Conservation (phyloP, 2,113 vertebrate genomes). For the Trichomycterus rosablanca region DNA sequence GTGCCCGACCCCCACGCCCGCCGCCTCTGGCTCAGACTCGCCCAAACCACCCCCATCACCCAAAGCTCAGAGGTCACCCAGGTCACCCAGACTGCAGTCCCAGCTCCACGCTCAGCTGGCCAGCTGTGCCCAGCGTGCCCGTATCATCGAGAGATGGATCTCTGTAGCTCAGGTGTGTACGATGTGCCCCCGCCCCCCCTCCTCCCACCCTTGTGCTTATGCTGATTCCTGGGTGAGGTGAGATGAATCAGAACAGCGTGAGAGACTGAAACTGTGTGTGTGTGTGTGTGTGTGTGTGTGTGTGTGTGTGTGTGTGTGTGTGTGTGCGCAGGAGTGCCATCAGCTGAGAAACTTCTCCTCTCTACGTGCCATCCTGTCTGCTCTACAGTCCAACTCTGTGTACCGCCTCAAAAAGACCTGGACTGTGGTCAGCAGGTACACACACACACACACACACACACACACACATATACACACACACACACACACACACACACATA, state of each 20-base stretch:
- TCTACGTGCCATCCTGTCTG: constrained; percentile 78
- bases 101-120: constrained; percentile 46
- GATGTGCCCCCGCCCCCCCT: no score
- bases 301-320: no score
- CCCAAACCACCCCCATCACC: constrained; percentile 15
- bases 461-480: no score
- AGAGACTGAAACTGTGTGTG: no score
- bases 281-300: no score
- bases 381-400: constrained; percentile 82
- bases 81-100: background rate
- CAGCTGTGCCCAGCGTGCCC: constrained; percentile 49
- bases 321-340: constrained; percentile 71
- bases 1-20: constrained; percentile 42
- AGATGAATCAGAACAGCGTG: no score
- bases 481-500: no score
- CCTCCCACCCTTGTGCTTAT: no score
- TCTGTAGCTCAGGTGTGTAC: constrained; percentile 72
- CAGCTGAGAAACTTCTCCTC: constrained; percentile 82
- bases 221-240: no score
- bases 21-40: constrained; percentile 36
- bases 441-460: no score
- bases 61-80: background rate
- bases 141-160: constrained; percentile 80
- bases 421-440: constrained; percentile 77
- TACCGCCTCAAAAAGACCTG: constrained; percentile 83